Conservation (phyloP, 1,140 invertebrate species). For the Chrysomallon squamiferum region DNA sequence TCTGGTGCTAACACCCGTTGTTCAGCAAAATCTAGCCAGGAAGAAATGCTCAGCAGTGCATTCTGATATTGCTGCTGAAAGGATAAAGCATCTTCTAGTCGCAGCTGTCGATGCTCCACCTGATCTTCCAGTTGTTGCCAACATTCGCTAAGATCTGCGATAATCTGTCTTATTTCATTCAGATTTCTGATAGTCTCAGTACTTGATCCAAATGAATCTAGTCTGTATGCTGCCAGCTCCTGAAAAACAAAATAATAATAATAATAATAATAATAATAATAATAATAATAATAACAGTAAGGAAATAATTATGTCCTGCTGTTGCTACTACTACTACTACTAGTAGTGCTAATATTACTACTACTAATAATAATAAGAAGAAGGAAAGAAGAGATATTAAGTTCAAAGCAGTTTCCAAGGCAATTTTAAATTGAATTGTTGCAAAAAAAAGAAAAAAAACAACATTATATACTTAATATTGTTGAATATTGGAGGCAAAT, state of each 20-base stretch:
- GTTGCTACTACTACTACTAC: no score
- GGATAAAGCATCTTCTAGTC: constrained; percentile 42
- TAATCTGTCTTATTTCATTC: constrained; percentile 30
- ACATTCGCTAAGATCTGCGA: constrained; percentile 44
- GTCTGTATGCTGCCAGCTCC: background rate
- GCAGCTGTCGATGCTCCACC: constrained; percentile 43
- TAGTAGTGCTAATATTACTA: no score
- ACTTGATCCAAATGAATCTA: background rate
- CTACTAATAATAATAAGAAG: no score
- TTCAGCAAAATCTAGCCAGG: constrained; percentile 54
- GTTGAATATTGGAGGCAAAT: no score
- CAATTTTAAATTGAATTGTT: no score
- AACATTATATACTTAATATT: no score
- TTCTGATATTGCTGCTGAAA: constrained; percentile 58
- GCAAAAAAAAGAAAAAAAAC: no score
- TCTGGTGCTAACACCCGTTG: constrained; percentile 43
- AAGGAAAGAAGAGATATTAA: no score
- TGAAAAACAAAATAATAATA: background rate
- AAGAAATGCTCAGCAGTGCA: constrained; percentile 45
- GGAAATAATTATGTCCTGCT: no score
- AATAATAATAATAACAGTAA: background rate
- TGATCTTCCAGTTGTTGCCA: constrained; percentile 52
- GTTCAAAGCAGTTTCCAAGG: no score
- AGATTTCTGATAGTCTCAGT: constrained; percentile 24
- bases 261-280: background rate